These are phyloP conservation scores for Gymnothorax reevesii DNA, from an alignment of 2,797 vertebrate species.

Conservation along the genomic window DNA sequence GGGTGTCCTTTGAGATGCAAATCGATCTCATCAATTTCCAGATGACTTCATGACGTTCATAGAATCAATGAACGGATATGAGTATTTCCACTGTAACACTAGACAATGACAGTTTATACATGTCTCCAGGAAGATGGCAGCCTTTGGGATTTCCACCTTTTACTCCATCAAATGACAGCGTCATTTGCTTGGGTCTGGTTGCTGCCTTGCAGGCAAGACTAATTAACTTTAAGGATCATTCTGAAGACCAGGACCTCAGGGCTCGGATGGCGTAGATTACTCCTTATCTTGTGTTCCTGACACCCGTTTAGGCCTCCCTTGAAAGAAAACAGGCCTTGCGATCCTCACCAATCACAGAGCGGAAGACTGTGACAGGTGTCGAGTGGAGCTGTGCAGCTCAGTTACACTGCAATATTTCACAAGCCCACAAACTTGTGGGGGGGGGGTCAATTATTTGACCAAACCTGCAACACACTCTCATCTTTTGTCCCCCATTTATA, in stretches of 20 bases:
- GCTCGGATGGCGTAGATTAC: not conserved
- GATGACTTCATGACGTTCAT: not conserved
- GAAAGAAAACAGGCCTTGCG: not conserved
- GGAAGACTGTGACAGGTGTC: constrained; percentile 5
- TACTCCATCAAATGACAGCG: not conserved
- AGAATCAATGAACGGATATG: not conserved
- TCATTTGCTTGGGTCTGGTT: not conserved
- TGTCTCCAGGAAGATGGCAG: not conserved
- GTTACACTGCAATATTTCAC: constrained; percentile 12
- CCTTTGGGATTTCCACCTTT: not conserved
- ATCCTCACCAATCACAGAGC: not conserved
- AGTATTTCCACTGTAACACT: not conserved
- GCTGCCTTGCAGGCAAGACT: not conserved
- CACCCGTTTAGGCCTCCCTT: not conserved
- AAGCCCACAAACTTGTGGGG: constrained; percentile 12
- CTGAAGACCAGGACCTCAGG: not conserved
- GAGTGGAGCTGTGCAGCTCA: constrained; percentile 1
- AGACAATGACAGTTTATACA: not conserved
- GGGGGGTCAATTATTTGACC: not conserved
- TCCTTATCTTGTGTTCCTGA: not conserved
- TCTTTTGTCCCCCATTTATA: not conserved
- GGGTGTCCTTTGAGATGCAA: not conserved
- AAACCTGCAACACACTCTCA: not conserved
- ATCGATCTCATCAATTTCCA: not conserved
- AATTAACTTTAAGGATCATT: not conserved